Base-by-base conservation (phyloP, 2,797 vertebrate genomes). In the Rachycentron canadum region DNA sequence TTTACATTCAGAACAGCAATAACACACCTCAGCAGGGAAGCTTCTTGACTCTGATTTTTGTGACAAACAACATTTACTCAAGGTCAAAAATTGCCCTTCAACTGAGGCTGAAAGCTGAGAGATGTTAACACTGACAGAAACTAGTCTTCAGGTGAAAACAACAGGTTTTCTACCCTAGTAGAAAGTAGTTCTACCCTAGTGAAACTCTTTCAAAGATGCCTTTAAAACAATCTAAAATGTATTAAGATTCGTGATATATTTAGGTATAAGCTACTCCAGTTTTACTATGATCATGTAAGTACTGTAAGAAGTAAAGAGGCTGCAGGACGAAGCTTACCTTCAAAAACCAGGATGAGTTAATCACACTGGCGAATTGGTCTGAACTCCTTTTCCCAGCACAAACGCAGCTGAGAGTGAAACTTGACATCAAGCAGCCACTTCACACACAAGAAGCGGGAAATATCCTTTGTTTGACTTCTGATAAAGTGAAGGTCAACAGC, bases 401-500 rank as follows among this genome's bases (percentile, higher is more conserved):
- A 57, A 19, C 0, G 19, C 14, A 38, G 4, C 40, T n/a, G 12
- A 66, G 23, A 53, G 13, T 25, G 0, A 49, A 11, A 25, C 25
- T 2, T 7, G 0, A 53, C 19, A 56, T 19, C 4, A 59, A 38
- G 34, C 52, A 41, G 34, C 30, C 40, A 45, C 41, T 66, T 77
- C 38, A 52, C 11, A 28, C 17, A 16, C 5, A 10, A 13, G 21
- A 14, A 21, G 52, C 7, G 36, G 52, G 65, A 41, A 60, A 13
- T 21, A 56, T 47, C 74, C 74, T 87, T 82, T 70, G 32, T 76
- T 64, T 78, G 85, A 81, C 81, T 47, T 84, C 53, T 82, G 73
- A 87, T 87, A 73, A 62, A 52, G 56, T 40, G 11, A 64, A 30
- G 45, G 85, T 58, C 53, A 82, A 76, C 68, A 76, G 56, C 45